These are phyloP conservation scores for Sphecodes monilicornis DNA, from an alignment of 2,888 invertebrate genomes.

Conservation along the genomic window DNA sequence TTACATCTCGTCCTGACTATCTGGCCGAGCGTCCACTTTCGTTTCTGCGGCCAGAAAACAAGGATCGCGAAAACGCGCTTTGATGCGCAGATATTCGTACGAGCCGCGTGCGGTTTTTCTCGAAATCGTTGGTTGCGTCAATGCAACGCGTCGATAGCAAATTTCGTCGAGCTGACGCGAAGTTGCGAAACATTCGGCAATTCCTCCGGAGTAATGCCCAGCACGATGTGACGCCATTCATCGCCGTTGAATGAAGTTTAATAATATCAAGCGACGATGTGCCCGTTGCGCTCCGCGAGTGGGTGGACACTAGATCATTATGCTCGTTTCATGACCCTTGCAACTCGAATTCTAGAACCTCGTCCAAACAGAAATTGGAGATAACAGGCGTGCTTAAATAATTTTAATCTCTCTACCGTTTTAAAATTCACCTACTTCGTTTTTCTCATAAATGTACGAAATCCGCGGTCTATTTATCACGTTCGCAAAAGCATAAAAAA, in stretches of 20 bases:
- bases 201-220: neutral
- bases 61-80: neutral
- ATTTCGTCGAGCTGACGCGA: neutral
- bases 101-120: conserved; percentile 26
- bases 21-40: conserved; percentile 33
- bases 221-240: neutral
- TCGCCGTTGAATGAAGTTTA: neutral
- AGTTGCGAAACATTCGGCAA: conserved; percentile 11
- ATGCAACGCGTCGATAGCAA: neutral
- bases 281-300: neutral
- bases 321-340: neutral
- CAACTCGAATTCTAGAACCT: neutral
- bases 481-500: too few species aligned
- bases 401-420: neutral
- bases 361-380: neutral
- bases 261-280: neutral
- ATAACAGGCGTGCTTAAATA: too few species aligned
- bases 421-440: too few species aligned
- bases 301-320: neutral
- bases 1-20: conserved; percentile 39
- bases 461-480: too few species aligned
- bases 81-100: conserved; percentile 22
- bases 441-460: too few species aligned
- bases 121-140: conserved; percentile 42
- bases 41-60: conserved; percentile 21